Base-by-base conservation (phyloP, 37 sponge, comb jelly and placozoan genomes). In the Cliona cf. orientalis region DNA sequence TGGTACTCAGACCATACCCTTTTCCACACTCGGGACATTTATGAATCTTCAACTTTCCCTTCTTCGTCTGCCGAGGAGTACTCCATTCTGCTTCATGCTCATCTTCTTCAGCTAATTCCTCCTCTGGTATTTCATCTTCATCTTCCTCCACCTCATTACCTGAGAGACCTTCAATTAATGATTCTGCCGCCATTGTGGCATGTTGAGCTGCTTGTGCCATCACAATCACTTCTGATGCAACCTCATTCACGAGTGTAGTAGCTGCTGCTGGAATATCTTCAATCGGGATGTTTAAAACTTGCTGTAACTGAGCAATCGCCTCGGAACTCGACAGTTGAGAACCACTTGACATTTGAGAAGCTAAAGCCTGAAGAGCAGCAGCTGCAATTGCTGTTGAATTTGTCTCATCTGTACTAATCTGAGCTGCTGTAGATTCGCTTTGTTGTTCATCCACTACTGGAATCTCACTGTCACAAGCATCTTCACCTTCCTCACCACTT, bases 301-400 rank as follows among this genome's bases (percentile, higher is more conserved):
- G 76, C 39, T 75, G 76, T 23, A 75, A 36, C 17, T 75, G 76
- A 56, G 76, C 60, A 19, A 75, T 38, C 2, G 60, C 60, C 7
- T 75, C 76, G 25, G 60, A 19, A 2, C 60, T 28, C 11, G 76
- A 31, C 42, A 75, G 53, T 4, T 43, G 19, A 5, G 1, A 1
- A n/a, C n/a, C n/a, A 17, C 55, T 49, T 11, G 14, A 19, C 1
- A 42, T 59, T 42, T 75, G 59, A 40, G 59, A 59, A 11, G 76
- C 76, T 7, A 75, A 29, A 14, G 60, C 76, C 38, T 58, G 76
- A n/a, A 75, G 76, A 59, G 76, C 61, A 7, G 76, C 76, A n/a
- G 76, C 76, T 21, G 76, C 76, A 58, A 33, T 26, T 25, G 76
- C 76, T 31, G 73, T n/a, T 6, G 63, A 25, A 22, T 6, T n/a